phyloP scores from a whole-genome alignment of 2,797 vertebrate species.

The Lophotriccus pileatus region DNA sequence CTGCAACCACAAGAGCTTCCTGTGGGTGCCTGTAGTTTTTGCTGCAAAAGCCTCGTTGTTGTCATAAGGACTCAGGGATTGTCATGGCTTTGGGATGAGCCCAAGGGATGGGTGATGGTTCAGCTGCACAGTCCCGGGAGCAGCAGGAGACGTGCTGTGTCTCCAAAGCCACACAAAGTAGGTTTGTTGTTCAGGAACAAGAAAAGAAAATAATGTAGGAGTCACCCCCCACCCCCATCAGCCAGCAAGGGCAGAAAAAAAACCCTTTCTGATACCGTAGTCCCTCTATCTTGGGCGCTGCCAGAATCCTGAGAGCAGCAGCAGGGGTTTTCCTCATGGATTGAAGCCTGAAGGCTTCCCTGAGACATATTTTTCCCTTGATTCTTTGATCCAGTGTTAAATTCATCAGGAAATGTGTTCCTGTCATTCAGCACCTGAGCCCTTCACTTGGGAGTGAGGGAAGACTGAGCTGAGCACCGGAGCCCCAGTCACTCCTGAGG shows the following conservation, averaged over 20 bases:
- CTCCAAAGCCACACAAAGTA: rapidly evolving
- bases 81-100: background rate
- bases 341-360: background rate
- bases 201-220: background rate
- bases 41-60: background rate
- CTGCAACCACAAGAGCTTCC: background rate
- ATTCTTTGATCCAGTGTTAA: background rate
- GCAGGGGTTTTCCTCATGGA: background rate
- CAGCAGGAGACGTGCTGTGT: background rate
- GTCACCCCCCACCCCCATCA: background rate
- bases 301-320: background rate
- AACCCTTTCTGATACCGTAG: background rate
- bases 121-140: background rate
- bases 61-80: background rate
- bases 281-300: background rate
- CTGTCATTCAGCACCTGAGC: background rate
- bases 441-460: background rate
- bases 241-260: background rate
- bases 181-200: background rate
- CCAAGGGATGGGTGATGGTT: background rate
- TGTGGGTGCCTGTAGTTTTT: background rate
- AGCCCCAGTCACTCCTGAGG: background rate
- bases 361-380: background rate
- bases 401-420: background rate
- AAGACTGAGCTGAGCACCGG: rapidly evolving